phyloP scores from a whole-genome alignment of 2,888 invertebrate genomes.

The Ectemnius lituratus region DNA sequence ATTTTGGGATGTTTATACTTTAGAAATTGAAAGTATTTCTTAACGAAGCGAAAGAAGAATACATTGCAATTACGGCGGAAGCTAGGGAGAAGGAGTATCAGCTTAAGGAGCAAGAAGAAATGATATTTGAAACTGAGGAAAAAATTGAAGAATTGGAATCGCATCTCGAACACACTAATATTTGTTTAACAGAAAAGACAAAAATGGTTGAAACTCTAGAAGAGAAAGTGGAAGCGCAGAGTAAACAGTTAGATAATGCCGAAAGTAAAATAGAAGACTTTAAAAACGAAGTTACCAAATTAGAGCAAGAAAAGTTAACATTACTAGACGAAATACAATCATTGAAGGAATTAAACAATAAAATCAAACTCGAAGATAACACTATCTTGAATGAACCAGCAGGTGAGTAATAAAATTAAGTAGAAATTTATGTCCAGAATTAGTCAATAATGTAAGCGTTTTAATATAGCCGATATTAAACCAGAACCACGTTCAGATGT shows the following conservation, averaged over 20 bases:
- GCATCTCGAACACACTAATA: conserved; percentile 61
- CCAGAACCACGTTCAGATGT: conserved; percentile 25
- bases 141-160: conserved; percentile 66
- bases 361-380: too few relatives aligned
- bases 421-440: too few relatives aligned
- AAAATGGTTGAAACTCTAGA: conserved; percentile 64
- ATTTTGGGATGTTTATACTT: conserved; percentile 24
- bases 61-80: conserved; percentile 62
- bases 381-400: too few relatives aligned
- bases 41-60: conserved; percentile 74
- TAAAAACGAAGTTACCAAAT: conserved; percentile 31
- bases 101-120: conserved; percentile 60
- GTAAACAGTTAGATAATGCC: conserved; percentile 17
- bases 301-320: conserved; percentile 40
- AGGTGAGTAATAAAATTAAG: too few relatives aligned
- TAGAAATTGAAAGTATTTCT: conserved; percentile 69
- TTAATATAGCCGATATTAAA: conserved; percentile 7
- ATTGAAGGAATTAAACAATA: background rate
- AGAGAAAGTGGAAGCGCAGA: conserved; percentile 60
- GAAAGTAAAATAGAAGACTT: conserved; percentile 25
- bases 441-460: background rate
- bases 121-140: conserved; percentile 61
- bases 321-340: conserved; percentile 16
- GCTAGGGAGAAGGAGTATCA: conserved; percentile 54
- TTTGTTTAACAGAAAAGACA: conserved; percentile 64